These are phyloP conservation scores for Elaphurus davidianus DNA, from an alignment of 2,113 vertebrate species.

Conservation along the genomic window DNA sequence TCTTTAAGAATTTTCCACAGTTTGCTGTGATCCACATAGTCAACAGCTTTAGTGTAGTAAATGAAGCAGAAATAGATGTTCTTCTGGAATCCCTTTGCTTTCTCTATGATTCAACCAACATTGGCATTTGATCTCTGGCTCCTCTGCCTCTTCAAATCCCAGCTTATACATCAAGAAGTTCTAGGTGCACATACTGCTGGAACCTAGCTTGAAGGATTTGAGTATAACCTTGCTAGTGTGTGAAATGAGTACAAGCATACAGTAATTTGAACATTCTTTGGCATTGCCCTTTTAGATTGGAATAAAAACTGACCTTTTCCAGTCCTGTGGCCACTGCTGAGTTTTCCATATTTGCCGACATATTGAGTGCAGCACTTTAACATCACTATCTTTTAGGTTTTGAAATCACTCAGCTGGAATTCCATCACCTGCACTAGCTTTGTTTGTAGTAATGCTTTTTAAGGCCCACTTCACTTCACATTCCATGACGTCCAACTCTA, in stretches of 20 bases:
- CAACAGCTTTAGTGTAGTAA: background rate
- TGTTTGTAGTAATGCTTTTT: background rate
- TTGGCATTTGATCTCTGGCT: background rate
- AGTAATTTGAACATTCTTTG: background rate
- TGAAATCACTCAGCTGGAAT: background rate
- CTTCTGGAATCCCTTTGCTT: background rate
- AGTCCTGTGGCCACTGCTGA: background rate
- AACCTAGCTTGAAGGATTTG: background rate
- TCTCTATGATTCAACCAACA: background rate
- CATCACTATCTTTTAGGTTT: background rate
- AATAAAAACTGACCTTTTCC: background rate
- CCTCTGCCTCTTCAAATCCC: background rate
- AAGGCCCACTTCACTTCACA: background rate
- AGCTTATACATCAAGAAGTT: background rate
- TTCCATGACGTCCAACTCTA: background rate
- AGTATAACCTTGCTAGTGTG: background rate
- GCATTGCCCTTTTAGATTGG: background rate
- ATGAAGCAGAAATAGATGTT: background rate
- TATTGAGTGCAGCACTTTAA: background rate
- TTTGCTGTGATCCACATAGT: background rate
- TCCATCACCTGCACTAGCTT: background rate
- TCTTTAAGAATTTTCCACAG: background rate
- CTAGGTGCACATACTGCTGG: background rate
- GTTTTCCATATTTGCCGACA: background rate
- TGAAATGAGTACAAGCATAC: background rate